Base-by-base conservation (phyloP, 1,140 invertebrate species). In the Drosophila pseudoobscura region DNA sequence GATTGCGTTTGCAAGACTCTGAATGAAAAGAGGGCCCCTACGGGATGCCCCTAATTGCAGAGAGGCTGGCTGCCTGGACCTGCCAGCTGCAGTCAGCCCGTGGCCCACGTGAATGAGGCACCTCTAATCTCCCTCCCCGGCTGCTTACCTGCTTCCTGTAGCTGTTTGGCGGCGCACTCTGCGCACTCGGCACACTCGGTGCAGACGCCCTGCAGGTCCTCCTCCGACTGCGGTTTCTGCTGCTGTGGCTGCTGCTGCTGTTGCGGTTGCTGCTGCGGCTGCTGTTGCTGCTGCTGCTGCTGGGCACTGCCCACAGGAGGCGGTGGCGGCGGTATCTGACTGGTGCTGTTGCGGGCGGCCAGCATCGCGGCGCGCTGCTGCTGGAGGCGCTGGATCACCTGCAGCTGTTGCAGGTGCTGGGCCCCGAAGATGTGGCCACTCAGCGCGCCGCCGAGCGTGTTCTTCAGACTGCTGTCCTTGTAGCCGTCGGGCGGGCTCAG, bases 401-500 rank as follows among this genome's bases (percentile, higher is more conserved):
- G 92, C 75, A 94, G 89, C 68, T 94, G 93, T 73, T 94, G 93
- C 72, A 94, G 90, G 78, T 94, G 93, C 78, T 94, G 93, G 44
- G 93, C 93, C 15, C 93, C 93, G 79, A 94, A 94, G 59, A 94
- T 93, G 55, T 93, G 93, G 15, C 93, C 93, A 52, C 93, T 93
- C n/a, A 93, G 88, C 65, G 93, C 93, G 49, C 93, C 93, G 41
- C 93, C 92, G 72, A 94, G 82, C 73, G 93, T 88, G 80, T 90
- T 80, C 88, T 93, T 92, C 55, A 93, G 91, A 75, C 93, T 92
- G 92, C 92, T 92, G 82, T 97, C 96, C 91, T 97, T 97, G 92
- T 97, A 97, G 6, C 96, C 96, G 80, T 97, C 96, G 8, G 96
- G 96, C 50, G 96, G 96, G 85, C 96, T 97, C 6, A 97, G 93